Base-by-base conservation (phyloP, 2,888 invertebrate species). In the Lottia gigantea region DNA sequence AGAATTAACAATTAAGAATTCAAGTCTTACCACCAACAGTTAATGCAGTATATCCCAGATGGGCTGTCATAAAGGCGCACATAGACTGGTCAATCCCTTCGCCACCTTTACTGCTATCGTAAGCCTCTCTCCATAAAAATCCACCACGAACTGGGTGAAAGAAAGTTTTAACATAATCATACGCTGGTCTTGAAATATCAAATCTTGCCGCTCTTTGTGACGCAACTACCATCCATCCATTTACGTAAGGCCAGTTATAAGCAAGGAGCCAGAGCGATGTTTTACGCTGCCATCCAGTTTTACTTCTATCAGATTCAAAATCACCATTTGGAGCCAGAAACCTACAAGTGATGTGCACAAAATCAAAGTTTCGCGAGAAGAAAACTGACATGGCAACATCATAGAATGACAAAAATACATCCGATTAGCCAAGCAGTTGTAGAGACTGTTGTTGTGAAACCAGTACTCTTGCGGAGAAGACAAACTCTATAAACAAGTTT, bases 131-230 rank as follows among this genome's bases (percentile, higher is more conserved):
- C 66, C 55, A 55, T 40, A 70, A 46, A 25, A 70, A 70, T 8
- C 65, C 47, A 12, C 46, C 45, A 25, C 16, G 46, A 8, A 65
- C 65, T 1, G 70, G 70, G 8, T 66, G 49, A 40, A 55, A 70
- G 62, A 62, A 70, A 16, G 45, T 67, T 14, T 16, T 16, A 26
- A 71, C 23, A 16, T 67, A 71, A 23, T 64, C 45, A 46, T 55
- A 71, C 2, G 65, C 31, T 19, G 71, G 71, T 23, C 26, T 55
- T 25, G 71, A 67, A 25, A 71, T 71, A 31, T 71, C 71, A 19
- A 67, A 71, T 55, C 71, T 25, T 1, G 67, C 71, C n/a, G 62
- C 64, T n/a, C 67, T 45, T 46, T 71, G 71, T 6, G 71, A 63
- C 14, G 67, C 63, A 19, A 67, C 47, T 7, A 55, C 19, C 12